These are phyloP conservation scores for Rotaria socialis DNA, from an alignment of 2,888 invertebrate species.

Conservation along the genomic window DNA sequence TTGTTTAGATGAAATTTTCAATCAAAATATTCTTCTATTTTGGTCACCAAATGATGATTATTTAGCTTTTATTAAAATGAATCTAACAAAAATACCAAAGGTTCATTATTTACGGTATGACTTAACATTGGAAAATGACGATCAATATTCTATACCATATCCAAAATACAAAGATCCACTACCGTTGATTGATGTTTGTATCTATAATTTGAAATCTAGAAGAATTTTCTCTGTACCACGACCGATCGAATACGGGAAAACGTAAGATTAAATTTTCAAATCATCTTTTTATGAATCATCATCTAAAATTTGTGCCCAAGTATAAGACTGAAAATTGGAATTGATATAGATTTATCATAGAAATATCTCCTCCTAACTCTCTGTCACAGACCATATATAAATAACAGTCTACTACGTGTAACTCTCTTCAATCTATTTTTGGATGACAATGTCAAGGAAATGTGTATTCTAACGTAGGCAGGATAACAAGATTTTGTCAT, in stretches of 20 bases:
- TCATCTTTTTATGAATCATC: too few species aligned
- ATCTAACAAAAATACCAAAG: neutral
- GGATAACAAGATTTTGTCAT: too few species aligned
- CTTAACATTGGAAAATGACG: neutral
- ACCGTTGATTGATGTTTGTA: conserved; percentile 2
- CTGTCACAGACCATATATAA: too few species aligned
- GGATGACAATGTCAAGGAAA: too few species aligned
- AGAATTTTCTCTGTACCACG: neutral
- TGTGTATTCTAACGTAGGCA: too few species aligned
- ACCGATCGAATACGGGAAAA: neutral
- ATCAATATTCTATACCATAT: conserved; percentile 16
- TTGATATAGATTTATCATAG: too few species aligned
- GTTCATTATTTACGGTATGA: conserved; percentile 1
- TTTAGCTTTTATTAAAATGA: conserved; percentile 27
- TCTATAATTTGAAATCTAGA: neutral
- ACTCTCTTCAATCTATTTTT: too few species aligned
- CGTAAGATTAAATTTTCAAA: neutral
- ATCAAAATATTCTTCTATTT: neutral
- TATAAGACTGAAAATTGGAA: too few species aligned
- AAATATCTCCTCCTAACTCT: too few species aligned
- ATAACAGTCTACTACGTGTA: too few species aligned
- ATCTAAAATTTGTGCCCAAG: too few species aligned
- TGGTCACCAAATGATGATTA: conserved; percentile 28
- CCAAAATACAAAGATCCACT: neutral
- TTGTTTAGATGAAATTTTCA: conserved; percentile 14